Base-by-base conservation (phyloP, 2,113 vertebrate genomes). In the Microtus montanus region DNA sequence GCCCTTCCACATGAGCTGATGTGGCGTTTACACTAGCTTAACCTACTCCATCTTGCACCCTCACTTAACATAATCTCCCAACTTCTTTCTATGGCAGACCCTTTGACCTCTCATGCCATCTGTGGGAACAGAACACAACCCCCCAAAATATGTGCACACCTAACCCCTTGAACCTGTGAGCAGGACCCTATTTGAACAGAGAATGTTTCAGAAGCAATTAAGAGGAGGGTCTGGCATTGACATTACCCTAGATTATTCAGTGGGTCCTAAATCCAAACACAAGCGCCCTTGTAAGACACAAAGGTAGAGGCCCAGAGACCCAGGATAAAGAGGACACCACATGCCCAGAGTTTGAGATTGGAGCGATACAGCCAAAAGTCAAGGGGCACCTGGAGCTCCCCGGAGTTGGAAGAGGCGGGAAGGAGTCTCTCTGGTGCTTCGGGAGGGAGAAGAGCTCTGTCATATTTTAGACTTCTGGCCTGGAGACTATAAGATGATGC, bases 381-480 rank as follows among this genome's bases (percentile, higher is more conserved):
- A 5, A 20, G 38, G n/a, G 38, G 8, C 11, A 0, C 26, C 26
- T 0, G 9, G 13, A 74, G 87, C 30, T 79, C 3, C 73, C 2
- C 30, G 58, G 0, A 24, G 28, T 64, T n/a, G 10, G 38, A 30
- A 26, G 49, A 58, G 47, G 38, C 8, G 11, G 33, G 3, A n/a
- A 73, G 95, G 19, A 8, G 3, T 33, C 22, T 19, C 13, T 19
- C 78, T 0, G 1, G 41, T 75, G 79, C 58, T 30, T 35, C 11
- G 0, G 0, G 22, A 22, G 13, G 17, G 58, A 28, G 15, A 0
- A 4, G 0, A 28, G 71, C 22, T 35, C 28, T 8, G 54, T 10
- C 17, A 6, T 17, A 4, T 1, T 24, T 1, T 24, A 10, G 86
- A 71, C 17, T 54, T 22, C 13, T 0, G 77, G 78, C 28, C 90